Percentiles rank a stretch among this genome's conserved stretches.
Evolutionary conservation across 2,888 invertebrate genomes (phyloP).

Genomic region (Sarcophaga rosellei): DNA sequence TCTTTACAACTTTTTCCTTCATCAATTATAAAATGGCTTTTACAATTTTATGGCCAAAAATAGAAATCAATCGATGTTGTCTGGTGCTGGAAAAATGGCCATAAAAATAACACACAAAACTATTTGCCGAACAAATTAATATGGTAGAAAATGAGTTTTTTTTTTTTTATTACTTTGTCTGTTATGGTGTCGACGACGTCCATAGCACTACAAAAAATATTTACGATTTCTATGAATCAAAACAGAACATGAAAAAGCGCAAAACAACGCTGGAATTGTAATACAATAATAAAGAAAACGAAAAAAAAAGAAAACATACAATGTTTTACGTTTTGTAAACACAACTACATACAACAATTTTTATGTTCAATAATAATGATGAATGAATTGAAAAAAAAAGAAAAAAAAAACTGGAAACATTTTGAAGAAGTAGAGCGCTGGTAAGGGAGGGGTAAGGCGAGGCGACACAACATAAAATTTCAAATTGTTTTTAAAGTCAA

Average conservation of each 20-base stretch:
- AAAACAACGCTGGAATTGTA: not conserved
- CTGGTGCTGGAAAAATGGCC: not conserved
- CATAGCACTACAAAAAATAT: not conserved
- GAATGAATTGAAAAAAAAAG: not conserved
- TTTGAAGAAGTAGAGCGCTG: not conserved
- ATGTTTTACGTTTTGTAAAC: not conserved
- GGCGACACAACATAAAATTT: not conserved
- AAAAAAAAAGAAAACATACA: not conserved
- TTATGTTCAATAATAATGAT: not conserved
- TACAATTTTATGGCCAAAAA: not conserved
- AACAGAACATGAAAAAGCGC: constrained; percentile 25
- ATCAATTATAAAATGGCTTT: not conserved
- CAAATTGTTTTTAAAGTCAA: not conserved
- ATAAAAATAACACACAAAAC: not conserved
- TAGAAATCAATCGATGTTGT: not conserved
- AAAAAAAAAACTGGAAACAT: not conserved
- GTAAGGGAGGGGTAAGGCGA: not conserved
- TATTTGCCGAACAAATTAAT: not conserved
- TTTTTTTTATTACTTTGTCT: not conserved
- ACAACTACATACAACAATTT: not conserved
- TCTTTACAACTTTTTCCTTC: not conserved
- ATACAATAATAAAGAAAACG: not conserved
- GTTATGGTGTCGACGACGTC: not conserved
- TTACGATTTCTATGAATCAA: constrained; percentile 30
- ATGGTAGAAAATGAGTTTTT: not conserved